Conservation (phyloP, 2,888 invertebrate genomes). For the Dryococelus australis region DNA sequence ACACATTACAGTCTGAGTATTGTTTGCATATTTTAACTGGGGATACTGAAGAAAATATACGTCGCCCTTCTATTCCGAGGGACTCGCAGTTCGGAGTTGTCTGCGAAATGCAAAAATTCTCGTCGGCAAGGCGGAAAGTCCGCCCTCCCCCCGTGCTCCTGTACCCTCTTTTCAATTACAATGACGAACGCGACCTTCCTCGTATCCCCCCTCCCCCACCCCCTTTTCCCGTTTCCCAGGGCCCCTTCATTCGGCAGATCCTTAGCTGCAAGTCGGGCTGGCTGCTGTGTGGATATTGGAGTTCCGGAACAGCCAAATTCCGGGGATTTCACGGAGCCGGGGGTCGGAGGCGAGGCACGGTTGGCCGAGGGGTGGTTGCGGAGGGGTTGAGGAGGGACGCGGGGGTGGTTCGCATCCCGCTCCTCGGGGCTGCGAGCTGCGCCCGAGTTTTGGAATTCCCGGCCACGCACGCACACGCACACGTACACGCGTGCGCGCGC, state of each 20-base stretch:
- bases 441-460: slow-evolving; percentile 40
- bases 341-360: slow-evolving; percentile 30
- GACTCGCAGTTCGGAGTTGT: background rate
- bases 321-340: slow-evolving; percentile 38
- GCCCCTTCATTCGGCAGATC: slow-evolving; percentile 27
- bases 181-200: slow-evolving; percentile 39
- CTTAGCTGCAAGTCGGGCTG: slow-evolving; percentile 29
- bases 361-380: background rate
- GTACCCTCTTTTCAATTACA: slow-evolving; percentile 43
- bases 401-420: background rate
- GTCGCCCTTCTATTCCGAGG: background rate
- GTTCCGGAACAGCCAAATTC: slow-evolving; percentile 43
- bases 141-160: background rate
- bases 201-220: slow-evolving; percentile 35
- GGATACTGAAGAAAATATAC: background rate
- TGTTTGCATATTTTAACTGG: too few relatives aligned
- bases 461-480: slow-evolving; percentile 32
- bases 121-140: slow-evolving; percentile 7
- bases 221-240: background rate
- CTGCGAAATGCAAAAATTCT: slow-evolving; percentile 16
- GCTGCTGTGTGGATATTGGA: slow-evolving; percentile 39
- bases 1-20: too few relatives aligned
- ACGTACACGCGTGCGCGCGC: slow-evolving; percentile 16
- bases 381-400: background rate
- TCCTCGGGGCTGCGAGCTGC: background rate